These are phyloP conservation scores for Elgaria multicarinata DNA, from an alignment of 2,113 vertebrate species.

Conservation along the genomic window DNA sequence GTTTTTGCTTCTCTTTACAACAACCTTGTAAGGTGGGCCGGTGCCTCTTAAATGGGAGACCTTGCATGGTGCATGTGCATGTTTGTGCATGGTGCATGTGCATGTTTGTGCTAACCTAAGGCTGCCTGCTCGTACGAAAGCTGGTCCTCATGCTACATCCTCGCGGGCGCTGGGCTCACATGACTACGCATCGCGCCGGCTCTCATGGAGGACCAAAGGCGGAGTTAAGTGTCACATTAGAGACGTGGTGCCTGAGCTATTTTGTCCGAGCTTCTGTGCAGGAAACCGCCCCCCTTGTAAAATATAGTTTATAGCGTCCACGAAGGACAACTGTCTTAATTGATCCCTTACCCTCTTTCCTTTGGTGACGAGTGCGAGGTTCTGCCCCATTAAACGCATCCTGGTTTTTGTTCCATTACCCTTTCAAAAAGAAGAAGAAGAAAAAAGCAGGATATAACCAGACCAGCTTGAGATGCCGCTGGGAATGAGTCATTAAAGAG, in stretches of 20 bases:
- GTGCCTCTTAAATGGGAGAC: background rate
- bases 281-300: background rate
- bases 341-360: background rate
- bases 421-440: background rate
- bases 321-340: background rate
- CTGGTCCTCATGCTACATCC: background rate
- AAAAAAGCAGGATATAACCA: background rate
- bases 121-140: background rate
- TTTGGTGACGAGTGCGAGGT: background rate
- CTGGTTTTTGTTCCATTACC: background rate
- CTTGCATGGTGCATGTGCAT: too few relatives aligned
- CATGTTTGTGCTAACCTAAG: background rate
- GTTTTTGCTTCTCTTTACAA: too few relatives aligned
- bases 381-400: background rate
- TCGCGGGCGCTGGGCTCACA: background rate
- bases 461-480: background rate
- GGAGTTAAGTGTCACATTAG: too few relatives aligned
- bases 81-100: too few relatives aligned
- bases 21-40: too few relatives aligned
- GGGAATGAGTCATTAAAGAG: background rate
- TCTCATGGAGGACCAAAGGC: background rate
- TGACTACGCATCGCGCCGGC: background rate
- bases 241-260: background rate
- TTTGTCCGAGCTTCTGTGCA: background rate
- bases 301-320: conserved; percentile 3